These are phyloP conservation scores for Metalampra italica DNA, from an alignment of 2,888 invertebrate species.

Conservation along the genomic window DNA sequence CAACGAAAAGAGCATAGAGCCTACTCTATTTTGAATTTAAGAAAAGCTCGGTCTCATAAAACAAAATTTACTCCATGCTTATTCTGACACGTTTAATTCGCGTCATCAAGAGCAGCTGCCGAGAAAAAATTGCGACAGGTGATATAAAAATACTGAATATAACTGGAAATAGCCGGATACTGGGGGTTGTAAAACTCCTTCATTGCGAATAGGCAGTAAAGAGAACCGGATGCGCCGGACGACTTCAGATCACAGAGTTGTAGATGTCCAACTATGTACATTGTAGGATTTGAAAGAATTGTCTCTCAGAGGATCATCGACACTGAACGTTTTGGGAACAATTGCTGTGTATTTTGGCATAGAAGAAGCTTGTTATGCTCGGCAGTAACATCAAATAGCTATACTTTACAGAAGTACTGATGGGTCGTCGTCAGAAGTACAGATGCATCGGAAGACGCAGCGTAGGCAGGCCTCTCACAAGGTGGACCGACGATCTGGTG, in stretches of 20 bases:
- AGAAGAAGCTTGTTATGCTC: too few species aligned
- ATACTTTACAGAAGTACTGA: not conserved
- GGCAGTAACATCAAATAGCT: not conserved
- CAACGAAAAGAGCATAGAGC: too few species aligned
- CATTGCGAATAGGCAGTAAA: constrained; percentile 69
- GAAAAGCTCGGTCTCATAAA: not conserved
- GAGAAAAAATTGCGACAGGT: constrained; percentile 26
- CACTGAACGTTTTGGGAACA: not conserved
- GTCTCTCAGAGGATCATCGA: constrained; percentile 13
- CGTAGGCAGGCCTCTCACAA: too few species aligned
- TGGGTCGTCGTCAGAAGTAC: too few species aligned
- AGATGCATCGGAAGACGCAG: too few species aligned
- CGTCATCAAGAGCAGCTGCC: constrained; percentile 10
- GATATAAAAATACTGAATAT: constrained; percentile 48
- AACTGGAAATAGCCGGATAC: constrained; percentile 46
- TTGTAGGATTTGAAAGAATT: constrained; percentile 4
- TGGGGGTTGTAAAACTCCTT: constrained; percentile 56
- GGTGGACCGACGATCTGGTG: too few species aligned
- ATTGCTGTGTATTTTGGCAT: too few species aligned
- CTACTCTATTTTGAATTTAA: too few species aligned
- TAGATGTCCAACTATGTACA: constrained; percentile 2
- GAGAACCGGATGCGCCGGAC: constrained; percentile 46
- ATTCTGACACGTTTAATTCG: constrained; percentile 1
- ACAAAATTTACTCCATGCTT: not conserved
- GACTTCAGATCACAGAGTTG: constrained; percentile 22